Base-by-base conservation (phyloP, 2,888 invertebrate genomes). In the Mythimna ferrago region DNA sequence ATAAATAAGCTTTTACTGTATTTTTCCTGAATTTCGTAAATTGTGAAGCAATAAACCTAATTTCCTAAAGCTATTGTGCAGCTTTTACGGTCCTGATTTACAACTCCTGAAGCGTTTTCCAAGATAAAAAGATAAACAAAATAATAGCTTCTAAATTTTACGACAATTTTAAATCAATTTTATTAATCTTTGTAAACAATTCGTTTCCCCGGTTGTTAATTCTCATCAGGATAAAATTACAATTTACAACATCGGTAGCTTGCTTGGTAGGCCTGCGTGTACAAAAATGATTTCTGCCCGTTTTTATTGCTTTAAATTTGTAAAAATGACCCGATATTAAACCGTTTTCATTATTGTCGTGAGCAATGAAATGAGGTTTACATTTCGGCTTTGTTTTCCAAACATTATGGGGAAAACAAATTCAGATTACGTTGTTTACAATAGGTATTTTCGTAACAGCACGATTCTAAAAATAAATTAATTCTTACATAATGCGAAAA, bases 271-370 rank as follows among this genome's bases (percentile, higher is more conserved):
- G 67, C n/a, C 92, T 85, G 94, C 94, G 94, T 94, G 94, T 86
- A 81, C 78, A 63, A 84, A 84, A 88, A 89, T 86, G 84, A 73
- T 86, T 87, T 88, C 82, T 73, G 75, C 82, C 80, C 85, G 88
- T 89, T 93, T 92, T 90, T 92, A 93, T 91, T 80, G 91, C 81
- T 90, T 90, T 86, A 91, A 88, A 88, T 89, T 85, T 84, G 81
- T 87, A 87, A 87, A 89, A 88, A 88, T 81, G 68, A 81, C 71
- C 65, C 51, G 66, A 75, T 82, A 76, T 82, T 78, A 74, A 71
- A 75, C 71, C 60, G 73, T 77, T 82, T 75, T 74, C 79, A 80
- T 85, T 82, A 85, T 83, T 73, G 73, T 72, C 77, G 74, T 81
- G 73, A 78, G 69, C 73, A 68, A 70, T 73, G 56, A 80, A 80